Evolutionary conservation across 2,888 invertebrate species (phyloP), one percentile per base, ranked within the genome.

Genomic region (Luffia ferchaultella): DNA sequence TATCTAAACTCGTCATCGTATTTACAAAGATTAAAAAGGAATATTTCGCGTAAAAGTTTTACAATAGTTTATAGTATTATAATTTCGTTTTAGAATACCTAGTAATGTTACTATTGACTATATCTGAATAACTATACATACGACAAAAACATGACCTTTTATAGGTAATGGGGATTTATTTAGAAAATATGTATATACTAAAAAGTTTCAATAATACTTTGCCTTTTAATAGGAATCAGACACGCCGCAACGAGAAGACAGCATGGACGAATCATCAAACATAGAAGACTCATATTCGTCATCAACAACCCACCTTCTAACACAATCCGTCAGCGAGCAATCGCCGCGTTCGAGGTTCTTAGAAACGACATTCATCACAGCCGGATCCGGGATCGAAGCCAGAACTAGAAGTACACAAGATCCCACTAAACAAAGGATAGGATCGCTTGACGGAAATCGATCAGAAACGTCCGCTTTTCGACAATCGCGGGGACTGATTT

Each of bases 151-250:
- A n/a, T n/a, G n/a, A n/a, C n/a, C n/a, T n/a, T n/a, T n/a, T n/a
- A n/a, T n/a, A n/a, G n/a, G n/a, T n/a, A n/a, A n/a, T n/a, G n/a
- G n/a, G n/a, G n/a, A n/a, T n/a, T n/a, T n/a, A n/a, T n/a, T n/a
- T n/a, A n/a, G n/a, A n/a, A n/a, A n/a, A n/a, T n/a, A n/a, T n/a
- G n/a, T n/a, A 48, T 42, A 17, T 7, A 3, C 41, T 18, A 15
- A 17, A 42, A 17, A 43, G 20, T 15, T 20, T 18, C n/a, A n/a
- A n/a, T n/a, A n/a, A n/a, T n/a, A n/a, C n/a, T n/a, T n/a, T n/a
- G n/a, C n/a, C n/a, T n/a, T n/a, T n/a, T n/a, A n/a, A n/a, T 59
- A 82, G 78, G 80, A 82, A 61, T 83, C 77, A 0, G 82, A 80
- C 50, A 77, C 73, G 1, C 73, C 71, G 17, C 78, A 78, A 53